A percentile compares a stretch with the other conserved stretches of the same genome.
These are phyloP conservation scores for Autographa gamma DNA, from an alignment of 2,888 invertebrate species.

Conservation along the genomic window DNA sequence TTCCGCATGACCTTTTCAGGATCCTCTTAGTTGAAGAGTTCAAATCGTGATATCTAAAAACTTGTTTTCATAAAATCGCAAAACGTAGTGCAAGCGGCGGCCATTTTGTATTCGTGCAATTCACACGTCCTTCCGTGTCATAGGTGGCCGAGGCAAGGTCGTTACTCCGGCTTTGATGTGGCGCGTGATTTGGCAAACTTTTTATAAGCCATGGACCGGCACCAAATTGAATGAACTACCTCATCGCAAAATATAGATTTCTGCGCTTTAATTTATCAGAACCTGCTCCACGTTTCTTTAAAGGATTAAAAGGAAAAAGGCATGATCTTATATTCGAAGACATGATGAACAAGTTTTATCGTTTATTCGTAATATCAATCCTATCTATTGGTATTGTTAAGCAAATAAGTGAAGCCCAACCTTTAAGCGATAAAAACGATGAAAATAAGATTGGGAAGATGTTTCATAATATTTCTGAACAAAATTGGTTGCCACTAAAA, in stretches of 20 bases:
- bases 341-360: not conserved
- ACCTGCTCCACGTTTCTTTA: not conserved
- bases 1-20: not conserved
- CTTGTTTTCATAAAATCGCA: conserved; percentile 29
- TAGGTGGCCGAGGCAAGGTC: conserved; percentile 57
- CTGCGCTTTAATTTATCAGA: not conserved
- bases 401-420: not conserved
- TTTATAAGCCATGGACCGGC: conserved; percentile 40
- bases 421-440: not conserved
- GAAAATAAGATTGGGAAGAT: not conserved
- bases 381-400: not conserved
- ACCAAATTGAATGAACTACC: conserved; percentile 4
- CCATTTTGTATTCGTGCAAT: conserved; percentile 51
- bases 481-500: conserved; percentile 1
- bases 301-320: not conserved
- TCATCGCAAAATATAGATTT: conserved; percentile 30
- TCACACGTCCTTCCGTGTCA: conserved; percentile 57
- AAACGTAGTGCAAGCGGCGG: conserved; percentile 25
- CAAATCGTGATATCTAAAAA: conserved; percentile 14
- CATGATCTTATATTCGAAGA: not conserved
- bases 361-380: conserved; percentile 7
- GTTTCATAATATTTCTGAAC: not conserved
- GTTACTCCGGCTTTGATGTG: conserved; percentile 53
- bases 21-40: not conserved
- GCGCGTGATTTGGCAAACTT: conserved; percentile 51